These are phyloP conservation scores for Upupa epops DNA, from an alignment of 2,113 vertebrate species.

Conservation along the genomic window DNA sequence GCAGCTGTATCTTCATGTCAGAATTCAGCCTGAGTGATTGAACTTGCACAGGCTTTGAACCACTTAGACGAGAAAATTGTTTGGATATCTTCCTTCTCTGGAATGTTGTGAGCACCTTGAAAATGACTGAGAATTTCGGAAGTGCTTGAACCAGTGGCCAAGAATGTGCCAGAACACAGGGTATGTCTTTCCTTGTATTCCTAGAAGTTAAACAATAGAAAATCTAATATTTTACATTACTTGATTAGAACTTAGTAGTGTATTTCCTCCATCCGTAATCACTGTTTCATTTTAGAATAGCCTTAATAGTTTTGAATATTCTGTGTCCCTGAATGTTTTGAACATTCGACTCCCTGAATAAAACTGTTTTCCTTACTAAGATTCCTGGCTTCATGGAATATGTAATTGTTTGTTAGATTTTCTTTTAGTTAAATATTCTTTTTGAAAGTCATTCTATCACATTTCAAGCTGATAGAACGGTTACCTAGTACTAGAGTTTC, in stretches of 20 bases:
- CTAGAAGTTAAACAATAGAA: no score
- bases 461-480: conserved; percentile 60
- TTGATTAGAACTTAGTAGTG: conserved; percentile 38
- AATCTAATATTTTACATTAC: conserved; percentile 11
- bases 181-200: not conserved
- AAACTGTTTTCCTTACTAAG: conserved; percentile 40
- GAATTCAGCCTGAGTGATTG: not conserved
- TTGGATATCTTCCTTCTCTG: not conserved
- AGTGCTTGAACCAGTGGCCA: not conserved
- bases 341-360: conserved; percentile 43
- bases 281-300: conserved; percentile 27
- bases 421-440: conserved; percentile 54
- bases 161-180: not conserved
- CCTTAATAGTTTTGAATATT: conserved; percentile 41
- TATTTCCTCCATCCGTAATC: conserved; percentile 38
- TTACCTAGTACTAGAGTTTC: conserved; percentile 69
- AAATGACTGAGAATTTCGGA: not conserved
- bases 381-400: conserved; percentile 9
- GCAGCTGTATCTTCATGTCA: not conserved
- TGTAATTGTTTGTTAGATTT: conserved; percentile 40
- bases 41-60: not conserved
- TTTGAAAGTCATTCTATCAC: conserved; percentile 72
- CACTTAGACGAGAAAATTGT: not conserved
- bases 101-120: not conserved
- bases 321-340: no score